Evolutionary conservation across 2,797 vertebrate genomes (phyloP), one percentile per base, ranked within the genome.

Genomic region (Manis pentadactyla): DNA sequence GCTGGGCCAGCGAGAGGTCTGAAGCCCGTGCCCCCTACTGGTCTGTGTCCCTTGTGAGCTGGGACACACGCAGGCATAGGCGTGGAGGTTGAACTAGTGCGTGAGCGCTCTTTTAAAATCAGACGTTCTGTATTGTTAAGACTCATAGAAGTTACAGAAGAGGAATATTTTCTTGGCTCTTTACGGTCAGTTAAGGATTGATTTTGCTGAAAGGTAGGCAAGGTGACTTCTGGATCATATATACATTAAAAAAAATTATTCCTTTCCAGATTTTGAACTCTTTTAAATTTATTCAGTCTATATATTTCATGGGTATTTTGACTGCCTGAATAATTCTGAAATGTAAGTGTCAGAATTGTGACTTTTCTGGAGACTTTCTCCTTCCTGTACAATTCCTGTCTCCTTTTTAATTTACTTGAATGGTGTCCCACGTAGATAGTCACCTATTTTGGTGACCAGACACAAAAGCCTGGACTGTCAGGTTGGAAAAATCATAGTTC

Each of bases 291-390:
- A 92, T 82, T 66, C 21, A 68, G 2, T 64, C 18, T 87, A 2
- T 53, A 8, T 69, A 57, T 81, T 87, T 83, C 61, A 63, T 92
- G 74, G 21, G 1, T 57, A 78, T 86, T 89, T 93, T 69, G 66
- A 49, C 31, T 63, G 34, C n/a, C 11, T 90, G 92, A 82, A n/a
- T 55, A 59, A 19, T 92, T 94, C 61, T 88, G 66, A 53, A 90
- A 82, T 37, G 53, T n/a, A 94, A 87, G 69, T 68, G 29, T 53
- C 25, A 82, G 69, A 90, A 77, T 94, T 21, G 59, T 77, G 19
- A 87, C n/a, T 90, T 95, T 19, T 29, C 14, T 63, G 23, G 42
- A 53, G 27, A 84, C 49, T 84, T 39, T 61, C 6, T 75, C 37
- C 61, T 88, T 87, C 27, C n/a, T 15, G 4, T 46, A 61, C 31